These are phyloP conservation scores for Fistularia tabacaria DNA, from an alignment of 2,797 vertebrate genomes.

Conservation along the genomic window DNA sequence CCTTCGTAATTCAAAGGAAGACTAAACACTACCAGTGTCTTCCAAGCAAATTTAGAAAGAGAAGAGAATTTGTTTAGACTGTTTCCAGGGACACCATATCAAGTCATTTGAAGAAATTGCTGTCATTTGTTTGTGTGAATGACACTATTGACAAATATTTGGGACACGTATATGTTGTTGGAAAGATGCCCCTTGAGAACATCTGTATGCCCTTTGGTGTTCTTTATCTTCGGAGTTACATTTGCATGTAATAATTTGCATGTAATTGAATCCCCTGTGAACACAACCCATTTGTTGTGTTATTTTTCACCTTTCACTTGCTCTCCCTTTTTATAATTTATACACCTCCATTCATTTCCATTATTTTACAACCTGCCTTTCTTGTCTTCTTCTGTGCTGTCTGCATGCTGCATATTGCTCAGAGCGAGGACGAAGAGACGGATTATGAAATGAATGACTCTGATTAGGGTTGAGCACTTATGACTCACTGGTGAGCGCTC, in stretches of 20 bases:
- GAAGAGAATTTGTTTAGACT: neutral
- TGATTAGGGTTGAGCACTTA: slow-evolving; percentile 82
- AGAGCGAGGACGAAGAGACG: slow-evolving; percentile 84
- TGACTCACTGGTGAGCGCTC: slow-evolving; percentile 77
- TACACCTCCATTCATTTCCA: slow-evolving; percentile 35
- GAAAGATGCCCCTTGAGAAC: slow-evolving; percentile 7
- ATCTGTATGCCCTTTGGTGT: neutral
- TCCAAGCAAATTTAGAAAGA: slow-evolving; percentile 1
- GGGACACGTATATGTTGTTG: neutral
- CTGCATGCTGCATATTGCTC: slow-evolving; percentile 76
- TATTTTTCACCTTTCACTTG: slow-evolving; percentile 9
- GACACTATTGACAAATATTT: neutral
- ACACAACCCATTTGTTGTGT: slow-evolving; percentile 8
- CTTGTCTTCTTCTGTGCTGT: slow-evolving; percentile 70
- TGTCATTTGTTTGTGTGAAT: too few relatives aligned
- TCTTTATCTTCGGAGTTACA: neutral
- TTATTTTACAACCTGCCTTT: slow-evolving; percentile 51
- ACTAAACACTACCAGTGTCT: slow-evolving; percentile 4
- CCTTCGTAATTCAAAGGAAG: slow-evolving; percentile 26
- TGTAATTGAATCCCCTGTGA: slow-evolving; percentile 14
- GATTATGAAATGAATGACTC: slow-evolving; percentile 83
- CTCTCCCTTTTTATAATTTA: slow-evolving; percentile 13
- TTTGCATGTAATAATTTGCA: slow-evolving; percentile 1
- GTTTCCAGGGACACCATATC: slow-evolving; percentile 10
- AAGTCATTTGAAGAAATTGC: neutral